Percentiles rank a stretch among this genome's conserved stretches.
Evolutionary conservation across 2,888 invertebrate species (phyloP).

Genomic region (Orchesella flavescens): DNA sequence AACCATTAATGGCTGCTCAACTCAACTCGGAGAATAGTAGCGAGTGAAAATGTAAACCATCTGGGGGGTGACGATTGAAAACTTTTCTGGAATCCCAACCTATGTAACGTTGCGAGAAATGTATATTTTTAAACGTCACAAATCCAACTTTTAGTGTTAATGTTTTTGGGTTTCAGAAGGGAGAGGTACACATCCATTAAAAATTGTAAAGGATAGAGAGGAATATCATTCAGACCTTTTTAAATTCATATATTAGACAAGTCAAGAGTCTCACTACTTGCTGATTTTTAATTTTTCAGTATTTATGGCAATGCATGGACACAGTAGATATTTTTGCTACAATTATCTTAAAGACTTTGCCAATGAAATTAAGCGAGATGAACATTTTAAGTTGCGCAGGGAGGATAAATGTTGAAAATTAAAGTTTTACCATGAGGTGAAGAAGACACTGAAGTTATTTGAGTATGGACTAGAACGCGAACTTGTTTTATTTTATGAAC

Average conservation of each 20-base stretch:
- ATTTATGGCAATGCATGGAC: too few relatives aligned
- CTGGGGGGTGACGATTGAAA: too few relatives aligned
- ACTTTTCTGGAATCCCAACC: too few relatives aligned
- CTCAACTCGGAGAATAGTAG: not conserved
- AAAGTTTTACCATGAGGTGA: not conserved
- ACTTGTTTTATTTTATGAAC: too few relatives aligned
- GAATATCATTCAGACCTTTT: slow-evolving; percentile 16
- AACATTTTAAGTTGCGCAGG: too few relatives aligned
- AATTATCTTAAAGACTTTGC: slow-evolving; percentile 14
- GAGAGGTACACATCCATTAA: too few relatives aligned
- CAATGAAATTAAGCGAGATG: not conserved
- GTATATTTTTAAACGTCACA: not conserved
- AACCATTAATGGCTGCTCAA: not conserved
- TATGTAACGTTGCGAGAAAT: too few relatives aligned
- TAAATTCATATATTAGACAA: not conserved
- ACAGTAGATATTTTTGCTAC: slow-evolving; percentile 8
- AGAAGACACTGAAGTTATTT: too few relatives aligned
- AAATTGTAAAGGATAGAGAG: slow-evolving; percentile 7
- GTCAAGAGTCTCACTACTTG: too few relatives aligned
- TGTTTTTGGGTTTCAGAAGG: too few relatives aligned
- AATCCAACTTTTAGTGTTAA: slow-evolving; percentile 16
- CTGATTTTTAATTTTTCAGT: too few relatives aligned
- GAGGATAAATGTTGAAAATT: slow-evolving; percentile 7
- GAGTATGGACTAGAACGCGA: too few relatives aligned
- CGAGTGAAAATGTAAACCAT: slow-evolving; percentile 13